phyloP scores from a whole-genome alignment of 2,888 invertebrate species.

The Stenchaetothrips biformis region DNA sequence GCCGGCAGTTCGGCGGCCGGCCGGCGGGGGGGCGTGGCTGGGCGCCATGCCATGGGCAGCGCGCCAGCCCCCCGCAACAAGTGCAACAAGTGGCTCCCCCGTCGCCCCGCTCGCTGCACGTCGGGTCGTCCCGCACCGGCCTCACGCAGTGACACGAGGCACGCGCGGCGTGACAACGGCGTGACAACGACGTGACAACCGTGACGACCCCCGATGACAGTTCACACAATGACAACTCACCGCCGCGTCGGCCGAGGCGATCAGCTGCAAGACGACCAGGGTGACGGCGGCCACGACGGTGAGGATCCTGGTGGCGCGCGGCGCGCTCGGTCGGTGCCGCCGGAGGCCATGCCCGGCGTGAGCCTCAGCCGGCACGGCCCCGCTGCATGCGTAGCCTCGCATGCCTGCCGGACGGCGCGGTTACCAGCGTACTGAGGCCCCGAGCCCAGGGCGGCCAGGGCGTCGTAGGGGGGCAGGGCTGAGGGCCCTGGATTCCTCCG shows the following conservation, averaged over 20 bases:
- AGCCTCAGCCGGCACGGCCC: constrained; percentile 8
- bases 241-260: constrained; percentile 27
- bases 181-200: not conserved
- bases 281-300: not conserved
- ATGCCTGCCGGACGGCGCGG: constrained; percentile 9
- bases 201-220: not conserved
- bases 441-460: not conserved
- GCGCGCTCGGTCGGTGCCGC: not conserved
- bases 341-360: constrained; percentile 21
- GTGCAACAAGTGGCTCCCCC: not conserved
- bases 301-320: not conserved
- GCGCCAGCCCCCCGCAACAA: not conserved
- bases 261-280: constrained; percentile 15
- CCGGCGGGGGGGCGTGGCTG: not conserved
- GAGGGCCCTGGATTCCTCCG: not conserved
- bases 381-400: not conserved
- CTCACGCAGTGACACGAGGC: not conserved
- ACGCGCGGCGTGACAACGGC: not conserved
- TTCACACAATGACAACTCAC: constrained; percentile 26
- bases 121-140: not conserved
- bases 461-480: not conserved
- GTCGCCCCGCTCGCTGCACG: not conserved
- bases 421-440: constrained; percentile 21
- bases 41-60: not conserved
- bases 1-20: not conserved